phyloP scores from a whole-genome alignment of 1,140 invertebrate genomes.

The Zaprionus inermis region DNA sequence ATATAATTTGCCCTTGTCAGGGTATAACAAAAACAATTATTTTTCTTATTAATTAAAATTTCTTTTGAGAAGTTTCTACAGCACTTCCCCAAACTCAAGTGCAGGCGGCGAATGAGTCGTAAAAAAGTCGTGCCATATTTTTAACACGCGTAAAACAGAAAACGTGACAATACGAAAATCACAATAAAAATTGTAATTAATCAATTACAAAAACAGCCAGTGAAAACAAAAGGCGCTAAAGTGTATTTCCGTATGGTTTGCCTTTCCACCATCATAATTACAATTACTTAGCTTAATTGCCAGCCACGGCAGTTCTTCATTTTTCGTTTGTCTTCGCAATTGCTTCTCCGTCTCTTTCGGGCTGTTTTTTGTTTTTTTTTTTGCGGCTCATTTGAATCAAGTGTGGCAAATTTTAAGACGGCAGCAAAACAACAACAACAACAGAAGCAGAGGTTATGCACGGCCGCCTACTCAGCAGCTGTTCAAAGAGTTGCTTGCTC shows the following conservation, averaged over 20 bases:
- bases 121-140: constrained; percentile 13
- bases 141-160: constrained; percentile 33
- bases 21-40: not conserved
- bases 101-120: constrained; percentile 5
- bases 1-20: not conserved
- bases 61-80: constrained; percentile 10
- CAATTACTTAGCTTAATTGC: constrained; percentile 70
- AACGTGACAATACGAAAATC: constrained; percentile 38
- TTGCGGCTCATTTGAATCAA: constrained; percentile 56
- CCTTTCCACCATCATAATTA: constrained; percentile 33
- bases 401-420: constrained; percentile 46
- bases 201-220: constrained; percentile 60
- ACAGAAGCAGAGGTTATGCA: constrained; percentile 37
- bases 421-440: constrained; percentile 25
- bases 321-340: constrained; percentile 10
- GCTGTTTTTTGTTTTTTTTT: constrained; percentile 54
- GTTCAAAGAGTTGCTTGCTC: constrained; percentile 56
- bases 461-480: constrained; percentile 72
- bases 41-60: not conserved
- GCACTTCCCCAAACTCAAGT: constrained; percentile 19
- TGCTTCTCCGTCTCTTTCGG: constrained; percentile 24
- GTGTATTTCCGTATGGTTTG: constrained; percentile 68
- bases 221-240: constrained; percentile 49
- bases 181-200: constrained; percentile 59
- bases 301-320: constrained; percentile 26